A percentile compares a stretch with the other conserved stretches of the same genome.
These are phyloP conservation scores for Heterotilapia buettikoferi DNA, from an alignment of 2,113 vertebrate species.

Conservation along the genomic window DNA sequence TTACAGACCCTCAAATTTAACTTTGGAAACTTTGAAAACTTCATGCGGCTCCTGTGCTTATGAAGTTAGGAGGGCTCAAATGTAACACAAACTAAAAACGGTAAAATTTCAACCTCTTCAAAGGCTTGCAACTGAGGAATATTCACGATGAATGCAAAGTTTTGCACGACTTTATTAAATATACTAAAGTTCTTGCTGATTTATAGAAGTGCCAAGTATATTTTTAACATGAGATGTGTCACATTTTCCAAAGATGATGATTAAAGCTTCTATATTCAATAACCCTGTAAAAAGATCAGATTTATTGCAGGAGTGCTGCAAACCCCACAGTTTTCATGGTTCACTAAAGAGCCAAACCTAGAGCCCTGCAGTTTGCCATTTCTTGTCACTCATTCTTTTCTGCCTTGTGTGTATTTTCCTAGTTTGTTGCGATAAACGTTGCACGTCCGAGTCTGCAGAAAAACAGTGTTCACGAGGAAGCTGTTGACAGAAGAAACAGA, in stretches of 20 bases:
- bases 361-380: background rate
- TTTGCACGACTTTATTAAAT: fast-evolving
- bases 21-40: background rate
- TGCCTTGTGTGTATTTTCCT: background rate
- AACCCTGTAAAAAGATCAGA: background rate
- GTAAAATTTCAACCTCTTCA: background rate
- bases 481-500: background rate
- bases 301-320: background rate
- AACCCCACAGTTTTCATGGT: background rate
- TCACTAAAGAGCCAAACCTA: background rate
- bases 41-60: background rate
- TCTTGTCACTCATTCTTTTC: background rate
- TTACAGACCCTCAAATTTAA: background rate
- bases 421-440: fast-evolving
- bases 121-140: background rate
- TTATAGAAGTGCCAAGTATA: background rate
- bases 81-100: background rate
- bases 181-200: background rate
- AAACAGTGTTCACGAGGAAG: background rate
- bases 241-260: background rate
- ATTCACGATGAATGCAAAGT: background rate
- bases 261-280: background rate
- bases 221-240: background rate
- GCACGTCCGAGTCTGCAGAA: background rate
- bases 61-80: background rate